Percentiles rank a stretch among this genome's conserved stretches.
Conservation (phyloP, 64 coral and sea anemone species). For the Acropora yongei region DNA sequence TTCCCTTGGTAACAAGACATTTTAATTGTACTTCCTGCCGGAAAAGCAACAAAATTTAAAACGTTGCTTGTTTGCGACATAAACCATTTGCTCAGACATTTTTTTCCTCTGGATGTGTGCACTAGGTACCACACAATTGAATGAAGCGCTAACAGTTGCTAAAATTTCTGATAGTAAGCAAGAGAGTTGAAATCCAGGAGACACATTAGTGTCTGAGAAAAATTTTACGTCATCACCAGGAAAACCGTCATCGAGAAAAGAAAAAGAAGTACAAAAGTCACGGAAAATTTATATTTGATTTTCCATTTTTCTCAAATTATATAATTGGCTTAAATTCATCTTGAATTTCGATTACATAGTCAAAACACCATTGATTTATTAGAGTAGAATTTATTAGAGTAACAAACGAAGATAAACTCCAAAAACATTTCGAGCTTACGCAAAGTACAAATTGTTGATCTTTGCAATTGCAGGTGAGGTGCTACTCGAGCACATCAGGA, state of each 20-base stretch:
- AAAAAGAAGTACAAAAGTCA: too few relatives aligned
- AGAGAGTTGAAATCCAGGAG: background rate
- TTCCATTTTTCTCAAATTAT: background rate
- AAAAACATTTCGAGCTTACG: background rate
- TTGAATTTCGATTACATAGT: too few relatives aligned
- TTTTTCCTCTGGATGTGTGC: background rate
- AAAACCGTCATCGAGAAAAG: background rate
- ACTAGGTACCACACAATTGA: conserved; percentile 1
- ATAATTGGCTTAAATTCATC: too few relatives aligned
- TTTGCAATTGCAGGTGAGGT: background rate
- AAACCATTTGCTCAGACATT: background rate
- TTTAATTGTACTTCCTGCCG: background rate
- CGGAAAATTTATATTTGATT: background rate
- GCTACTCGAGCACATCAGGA: too few relatives aligned
- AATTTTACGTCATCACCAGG: background rate
- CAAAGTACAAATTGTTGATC: background rate
- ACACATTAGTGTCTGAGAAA: background rate
- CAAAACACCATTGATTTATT: too few relatives aligned
- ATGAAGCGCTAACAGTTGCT: background rate
- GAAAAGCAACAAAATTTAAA: too few relatives aligned
- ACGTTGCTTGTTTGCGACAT: too few relatives aligned
- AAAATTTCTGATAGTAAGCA: background rate
- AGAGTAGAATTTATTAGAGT: too few relatives aligned
- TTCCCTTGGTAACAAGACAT: background rate
- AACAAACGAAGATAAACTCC: background rate